Percentiles rank a stretch among this genome's conserved stretches.
Conservation (phyloP, 1,140 invertebrate species). For the Zaprionus lachaisei region DNA sequence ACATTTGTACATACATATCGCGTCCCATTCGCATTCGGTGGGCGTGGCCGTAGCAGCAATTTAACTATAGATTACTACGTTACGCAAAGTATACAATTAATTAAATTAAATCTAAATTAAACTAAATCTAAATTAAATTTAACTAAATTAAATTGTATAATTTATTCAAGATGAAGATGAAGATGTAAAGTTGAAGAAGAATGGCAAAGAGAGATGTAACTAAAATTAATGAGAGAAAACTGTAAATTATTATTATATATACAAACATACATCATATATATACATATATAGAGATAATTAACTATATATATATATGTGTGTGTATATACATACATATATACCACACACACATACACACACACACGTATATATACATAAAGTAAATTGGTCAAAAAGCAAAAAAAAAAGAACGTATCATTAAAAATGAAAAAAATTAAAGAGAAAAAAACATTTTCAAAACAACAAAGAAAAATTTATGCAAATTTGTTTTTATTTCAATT, state of each 20-base stretch:
- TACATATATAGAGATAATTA: conserved; percentile 13
- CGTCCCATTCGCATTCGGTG: conserved; percentile 52
- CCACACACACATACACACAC: conserved; percentile 15
- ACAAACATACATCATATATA: conserved; percentile 39
- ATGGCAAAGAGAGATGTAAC: conserved; percentile 39
- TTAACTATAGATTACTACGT: conserved; percentile 58
- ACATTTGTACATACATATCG: conserved; percentile 82
- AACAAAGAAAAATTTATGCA: conserved; percentile 59
- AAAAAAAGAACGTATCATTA: conserved; percentile 66
- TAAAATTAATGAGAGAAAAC: conserved; percentile 63
- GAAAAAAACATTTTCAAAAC: conserved; percentile 70
- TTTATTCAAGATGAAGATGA: conserved; percentile 51
- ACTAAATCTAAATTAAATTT: conserved; percentile 52
- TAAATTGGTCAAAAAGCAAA: conserved; percentile 58
- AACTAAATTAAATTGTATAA: conserved; percentile 64
- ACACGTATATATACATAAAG: conserved; percentile 39
- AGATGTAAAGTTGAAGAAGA: conserved; percentile 12
- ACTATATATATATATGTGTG: conserved; percentile 38
- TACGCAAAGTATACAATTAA: conserved; percentile 83
- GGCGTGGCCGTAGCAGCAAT: conserved; percentile 71
- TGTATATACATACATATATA: conserved; percentile 17
- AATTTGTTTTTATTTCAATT: conserved; percentile 77
- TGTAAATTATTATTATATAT: conserved; percentile 65
- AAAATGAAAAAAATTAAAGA: conserved; percentile 54
- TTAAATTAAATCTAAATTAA: conserved; percentile 72